A percentile compares a stretch with the other conserved stretches of the same genome.
Conservation (phyloP, 2,113 vertebrate genomes). For the Poecilia latipinna region DNA sequence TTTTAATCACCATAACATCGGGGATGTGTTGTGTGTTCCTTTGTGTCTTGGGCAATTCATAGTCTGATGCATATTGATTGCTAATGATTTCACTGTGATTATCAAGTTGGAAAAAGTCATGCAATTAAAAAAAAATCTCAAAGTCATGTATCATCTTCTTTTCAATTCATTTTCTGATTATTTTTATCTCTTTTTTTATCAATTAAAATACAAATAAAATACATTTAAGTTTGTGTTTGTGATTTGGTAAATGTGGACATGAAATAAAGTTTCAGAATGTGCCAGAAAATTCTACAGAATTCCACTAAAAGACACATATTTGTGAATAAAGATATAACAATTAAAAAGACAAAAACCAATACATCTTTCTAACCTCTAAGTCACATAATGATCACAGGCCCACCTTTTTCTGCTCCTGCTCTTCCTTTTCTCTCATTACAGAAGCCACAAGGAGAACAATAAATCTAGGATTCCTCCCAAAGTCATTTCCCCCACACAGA, state of each 20-base stretch:
- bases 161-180: background rate
- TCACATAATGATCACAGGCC: background rate
- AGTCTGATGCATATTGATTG: background rate
- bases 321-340: background rate
- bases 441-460: conserved; percentile 21
- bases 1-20: too few relatives aligned
- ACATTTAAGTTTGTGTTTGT: background rate
- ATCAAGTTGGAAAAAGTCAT: background rate
- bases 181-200: too few relatives aligned
- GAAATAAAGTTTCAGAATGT: background rate
- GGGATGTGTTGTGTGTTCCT: too few relatives aligned
- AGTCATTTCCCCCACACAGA: conserved; percentile 1
- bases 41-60: too few relatives aligned
- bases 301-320: background rate
- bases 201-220: background rate
- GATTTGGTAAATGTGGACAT: background rate
- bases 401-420: conserved; percentile 1
- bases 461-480: conserved; percentile 16
- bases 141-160: background rate
- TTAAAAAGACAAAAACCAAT: background rate
- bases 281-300: background rate
- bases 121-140: too few relatives aligned
- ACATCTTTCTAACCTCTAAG: background rate
- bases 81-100: background rate
- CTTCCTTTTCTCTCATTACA: conserved; percentile 14